Conservation (phyloP, 1,140 invertebrate species). For the Apocrypta bakeri region DNA sequence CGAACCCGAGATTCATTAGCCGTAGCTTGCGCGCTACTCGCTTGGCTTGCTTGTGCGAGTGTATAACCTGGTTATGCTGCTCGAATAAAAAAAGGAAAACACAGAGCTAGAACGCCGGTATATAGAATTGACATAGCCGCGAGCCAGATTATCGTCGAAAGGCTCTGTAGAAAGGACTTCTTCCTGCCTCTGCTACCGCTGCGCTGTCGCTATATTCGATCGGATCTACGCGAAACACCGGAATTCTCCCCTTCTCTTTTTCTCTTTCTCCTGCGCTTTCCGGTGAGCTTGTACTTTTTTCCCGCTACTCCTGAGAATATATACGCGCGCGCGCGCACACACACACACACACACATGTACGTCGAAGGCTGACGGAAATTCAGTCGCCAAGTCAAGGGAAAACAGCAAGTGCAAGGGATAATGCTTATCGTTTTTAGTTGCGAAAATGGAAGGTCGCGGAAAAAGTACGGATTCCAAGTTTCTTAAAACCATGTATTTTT, state of each 20-base stretch:
- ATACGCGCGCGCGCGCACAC: no score
- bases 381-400: background rate
- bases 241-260: background rate
- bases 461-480: no score
- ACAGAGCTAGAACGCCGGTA: background rate
- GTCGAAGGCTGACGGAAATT: background rate
- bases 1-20: slow-evolving; percentile 15
- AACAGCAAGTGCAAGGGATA: background rate
- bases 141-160: slow-evolving; percentile 17
- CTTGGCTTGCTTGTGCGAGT: no score
- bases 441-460: background rate
- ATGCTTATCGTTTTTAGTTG: background rate
- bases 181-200: background rate
- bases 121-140: background rate
- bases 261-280: background rate
- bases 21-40: background rate
- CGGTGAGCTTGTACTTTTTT: background rate
- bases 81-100: background rate
- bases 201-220: background rate
- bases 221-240: background rate
- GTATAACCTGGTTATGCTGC: slow-evolving; percentile 11
- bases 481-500: no score
- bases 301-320: background rate
- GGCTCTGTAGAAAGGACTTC: background rate
- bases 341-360: no score